These are phyloP conservation scores for Lasiurus cinereus DNA, from an alignment of 2,113 vertebrate species.

Conservation along the genomic window DNA sequence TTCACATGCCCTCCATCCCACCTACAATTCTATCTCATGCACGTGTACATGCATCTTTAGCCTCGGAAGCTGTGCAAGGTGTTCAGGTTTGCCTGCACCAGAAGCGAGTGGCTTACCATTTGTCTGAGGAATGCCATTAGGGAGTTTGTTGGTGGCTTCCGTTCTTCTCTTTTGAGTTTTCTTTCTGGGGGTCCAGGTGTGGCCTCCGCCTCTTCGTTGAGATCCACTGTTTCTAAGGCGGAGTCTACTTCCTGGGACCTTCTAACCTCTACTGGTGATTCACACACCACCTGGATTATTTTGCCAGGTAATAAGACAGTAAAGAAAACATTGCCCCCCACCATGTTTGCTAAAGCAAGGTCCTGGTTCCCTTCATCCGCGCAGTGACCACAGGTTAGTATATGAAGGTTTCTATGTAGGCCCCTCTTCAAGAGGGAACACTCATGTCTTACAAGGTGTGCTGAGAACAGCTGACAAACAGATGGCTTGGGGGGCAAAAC, in stretches of 20 bases:
- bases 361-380: not conserved
- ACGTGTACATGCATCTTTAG: rapidly evolving
- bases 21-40: rapidly evolving
- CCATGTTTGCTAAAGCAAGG: not conserved
- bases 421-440: not conserved
- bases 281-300: slow-evolving; percentile 84
- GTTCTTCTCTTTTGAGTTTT: slow-evolving; percentile 79
- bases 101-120: slow-evolving; percentile 85
- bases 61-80: rapidly evolving
- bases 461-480: not conserved
- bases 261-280: slow-evolving; percentile 77
- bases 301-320: slow-evolving; percentile 46
- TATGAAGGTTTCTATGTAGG: not conserved
- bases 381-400: rapidly evolving
- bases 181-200: slow-evolving; percentile 45
- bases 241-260: slow-evolving; percentile 75
- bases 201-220: slow-evolving; percentile 72
- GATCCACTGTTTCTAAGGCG: slow-evolving; percentile 54
- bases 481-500: rapidly evolving
- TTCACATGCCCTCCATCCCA: rapidly evolving
- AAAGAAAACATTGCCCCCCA: not conserved
- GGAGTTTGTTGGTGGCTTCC: slow-evolving; percentile 83
- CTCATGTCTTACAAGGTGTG: rapidly evolving
- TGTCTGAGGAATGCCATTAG: slow-evolving; percentile 88
- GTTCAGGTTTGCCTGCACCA: rapidly evolving